Percentiles rank a stretch among this genome's conserved stretches.
Conservation (phyloP, 2,113 vertebrate genomes). For the Ariopsis seemanni region DNA sequence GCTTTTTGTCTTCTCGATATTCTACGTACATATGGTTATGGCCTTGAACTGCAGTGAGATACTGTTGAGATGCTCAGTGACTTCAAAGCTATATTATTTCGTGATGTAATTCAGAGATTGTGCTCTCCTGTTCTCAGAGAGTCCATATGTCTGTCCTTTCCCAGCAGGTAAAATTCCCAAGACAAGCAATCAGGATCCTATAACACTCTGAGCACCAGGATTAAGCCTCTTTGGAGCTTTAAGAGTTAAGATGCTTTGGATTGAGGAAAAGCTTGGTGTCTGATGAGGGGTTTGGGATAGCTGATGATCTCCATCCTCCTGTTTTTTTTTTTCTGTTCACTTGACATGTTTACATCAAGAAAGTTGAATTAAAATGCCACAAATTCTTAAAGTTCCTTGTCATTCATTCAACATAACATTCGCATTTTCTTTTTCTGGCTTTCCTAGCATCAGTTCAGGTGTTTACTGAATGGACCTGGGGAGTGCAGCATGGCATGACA, state of each 20-base stretch:
- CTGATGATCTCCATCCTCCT: background rate
- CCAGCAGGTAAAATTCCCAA: constrained; percentile 3
- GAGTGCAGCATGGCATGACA: constrained; percentile 31
- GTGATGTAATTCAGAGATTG: background rate
- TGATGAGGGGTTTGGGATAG: background rate
- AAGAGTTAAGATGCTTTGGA: background rate
- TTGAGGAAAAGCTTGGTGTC: background rate
- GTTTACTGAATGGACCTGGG: constrained; percentile 24
- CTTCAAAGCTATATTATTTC: background rate
- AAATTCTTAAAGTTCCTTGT: background rate
- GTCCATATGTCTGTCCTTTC: constrained; percentile 13
- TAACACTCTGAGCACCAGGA: background rate
- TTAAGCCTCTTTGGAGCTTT: constrained; percentile 1
- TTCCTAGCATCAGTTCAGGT: background rate
- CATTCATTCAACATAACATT: background rate
- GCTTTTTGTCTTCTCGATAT: background rate
- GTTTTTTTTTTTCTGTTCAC: background rate
- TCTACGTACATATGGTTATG: background rate
- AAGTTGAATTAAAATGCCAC: background rate
- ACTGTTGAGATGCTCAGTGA: background rate
- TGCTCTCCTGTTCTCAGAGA: background rate
- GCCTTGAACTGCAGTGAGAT: background rate
- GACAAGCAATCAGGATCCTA: background rate
- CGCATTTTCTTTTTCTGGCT: background rate
- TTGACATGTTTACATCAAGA: background rate